Evolutionary conservation across 2,113 vertebrate species (phyloP).

Genomic region (Grantiella picta): DNA sequence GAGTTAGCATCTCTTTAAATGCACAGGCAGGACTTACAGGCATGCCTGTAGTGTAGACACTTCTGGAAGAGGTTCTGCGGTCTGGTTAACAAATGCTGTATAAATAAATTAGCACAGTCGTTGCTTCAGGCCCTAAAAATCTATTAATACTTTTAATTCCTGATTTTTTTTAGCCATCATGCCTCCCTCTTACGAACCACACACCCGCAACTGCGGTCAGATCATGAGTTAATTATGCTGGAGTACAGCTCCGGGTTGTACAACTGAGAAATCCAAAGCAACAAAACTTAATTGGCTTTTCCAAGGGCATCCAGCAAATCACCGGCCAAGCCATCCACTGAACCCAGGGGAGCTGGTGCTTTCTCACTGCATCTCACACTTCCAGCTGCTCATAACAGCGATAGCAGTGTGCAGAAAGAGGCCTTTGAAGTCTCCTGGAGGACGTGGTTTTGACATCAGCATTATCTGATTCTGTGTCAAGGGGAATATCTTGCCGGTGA

Average conservation of each 20-base stretch:
- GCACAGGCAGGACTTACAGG: not conserved
- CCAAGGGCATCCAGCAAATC: constrained; percentile 49
- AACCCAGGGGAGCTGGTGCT: not conserved
- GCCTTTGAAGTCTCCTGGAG: not conserved
- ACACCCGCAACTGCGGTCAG: not conserved
- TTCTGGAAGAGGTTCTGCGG: not conserved
- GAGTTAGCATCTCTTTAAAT: not conserved
- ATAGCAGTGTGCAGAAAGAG: not conserved
- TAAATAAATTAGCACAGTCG: constrained; percentile 36
- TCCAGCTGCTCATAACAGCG: not conserved
- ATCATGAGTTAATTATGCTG: constrained; percentile 32
- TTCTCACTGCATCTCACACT: not conserved
- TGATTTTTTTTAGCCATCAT: constrained; percentile 7
- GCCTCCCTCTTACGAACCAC: not conserved
- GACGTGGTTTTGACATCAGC: not conserved
- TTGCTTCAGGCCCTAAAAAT: constrained; percentile 44
- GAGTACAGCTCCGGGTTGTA: not conserved
- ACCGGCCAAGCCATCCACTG: not conserved
- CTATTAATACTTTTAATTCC: constrained; percentile 45
- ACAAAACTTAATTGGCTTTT: constrained; percentile 47
- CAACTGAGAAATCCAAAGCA: constrained; percentile 23
- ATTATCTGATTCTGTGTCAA: not conserved
- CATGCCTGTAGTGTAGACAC: not conserved
- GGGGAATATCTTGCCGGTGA: not conserved
- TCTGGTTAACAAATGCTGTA: not conserved